Base-by-base conservation (phyloP, 2,113 vertebrate species). In the Xenopus borealis region DNA sequence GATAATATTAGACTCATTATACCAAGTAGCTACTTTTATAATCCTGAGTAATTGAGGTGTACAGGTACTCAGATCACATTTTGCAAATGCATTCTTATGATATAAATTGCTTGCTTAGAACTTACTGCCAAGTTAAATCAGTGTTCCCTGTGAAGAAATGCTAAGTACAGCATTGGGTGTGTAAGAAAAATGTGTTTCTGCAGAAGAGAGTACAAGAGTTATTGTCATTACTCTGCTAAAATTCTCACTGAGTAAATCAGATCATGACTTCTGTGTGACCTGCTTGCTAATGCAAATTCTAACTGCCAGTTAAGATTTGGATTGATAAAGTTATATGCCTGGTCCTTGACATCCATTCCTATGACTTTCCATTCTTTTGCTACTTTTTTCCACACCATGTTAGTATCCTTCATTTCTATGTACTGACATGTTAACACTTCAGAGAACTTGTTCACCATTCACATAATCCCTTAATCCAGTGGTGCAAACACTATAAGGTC, bases 181-280 rank as follows among this genome's bases (percentile, higher is more conserved):
- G 63, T n/a, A 66, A 19, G 16, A 66, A 18, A 66, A 66, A 45
- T 40, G 62, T 40, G 62, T 33, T 44, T 64, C 40, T 64, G 23
- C 44, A 46, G 13, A 66, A 19, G 18, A 46, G 10, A 17, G 63
- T 66, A 46, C 40, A 6, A n/a, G 45, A 45, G 45, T 66, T 66
- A 66, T 66, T 66, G 40, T 46, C 63, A 64, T 64, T 40, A 64
- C 40, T 45, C 33, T 18, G 14, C 33, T 65, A 46, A 65, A 65
- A 46, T 12, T 65, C 63, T 40, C 63, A 65, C 12, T 66, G 63
- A 45, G 63, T 46, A 66, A 66, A 66, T 66, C 63, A 66, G 40
- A 45, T 45, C 13, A 45, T 66, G 63, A 30, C 16, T 11, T 66
- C 9, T 45, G 9, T 8, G 53, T 16, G 11, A 40, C 18, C 14